phyloP scores from a whole-genome alignment of 2,113 vertebrate genomes.

The Lynx canadensis region DNA sequence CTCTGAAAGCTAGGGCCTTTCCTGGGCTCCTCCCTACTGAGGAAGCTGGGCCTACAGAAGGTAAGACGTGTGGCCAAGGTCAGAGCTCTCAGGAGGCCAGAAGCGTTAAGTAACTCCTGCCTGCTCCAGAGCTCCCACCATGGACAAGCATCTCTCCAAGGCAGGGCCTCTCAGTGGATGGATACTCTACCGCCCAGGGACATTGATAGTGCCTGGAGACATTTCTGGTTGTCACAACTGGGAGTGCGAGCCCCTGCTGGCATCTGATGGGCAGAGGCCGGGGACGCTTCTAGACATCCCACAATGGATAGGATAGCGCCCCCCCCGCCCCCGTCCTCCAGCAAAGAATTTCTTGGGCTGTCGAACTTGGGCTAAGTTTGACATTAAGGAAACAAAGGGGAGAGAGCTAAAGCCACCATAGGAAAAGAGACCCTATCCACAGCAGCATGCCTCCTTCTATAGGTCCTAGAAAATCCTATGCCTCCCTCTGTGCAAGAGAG shows the following conservation, averaged over 20 bases:
- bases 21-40: fast-evolving
- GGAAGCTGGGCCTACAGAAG: background rate
- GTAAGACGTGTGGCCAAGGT: background rate
- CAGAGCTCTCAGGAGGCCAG: background rate
- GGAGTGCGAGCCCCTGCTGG: background rate
- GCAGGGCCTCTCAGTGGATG: background rate
- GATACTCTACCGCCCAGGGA: background rate
- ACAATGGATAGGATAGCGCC: background rate
- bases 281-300: background rate
- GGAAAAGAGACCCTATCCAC: background rate
- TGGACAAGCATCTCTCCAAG: background rate
- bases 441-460: background rate
- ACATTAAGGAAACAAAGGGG: conserved; percentile 46
- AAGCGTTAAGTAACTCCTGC: fast-evolving
- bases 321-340: fast-evolving
- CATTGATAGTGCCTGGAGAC: background rate
- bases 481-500: background rate
- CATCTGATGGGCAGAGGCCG: background rate
- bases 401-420: background rate
- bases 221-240: background rate
- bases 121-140: background rate
- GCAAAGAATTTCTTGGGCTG: background rate
- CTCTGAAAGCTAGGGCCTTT: background rate
- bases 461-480: background rate
- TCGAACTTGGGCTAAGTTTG: background rate